Evolutionary conservation across 2,113 vertebrate species (phyloP), one percentile per base, ranked within the genome.

Genomic region (Narcine bancroftii): DNA sequence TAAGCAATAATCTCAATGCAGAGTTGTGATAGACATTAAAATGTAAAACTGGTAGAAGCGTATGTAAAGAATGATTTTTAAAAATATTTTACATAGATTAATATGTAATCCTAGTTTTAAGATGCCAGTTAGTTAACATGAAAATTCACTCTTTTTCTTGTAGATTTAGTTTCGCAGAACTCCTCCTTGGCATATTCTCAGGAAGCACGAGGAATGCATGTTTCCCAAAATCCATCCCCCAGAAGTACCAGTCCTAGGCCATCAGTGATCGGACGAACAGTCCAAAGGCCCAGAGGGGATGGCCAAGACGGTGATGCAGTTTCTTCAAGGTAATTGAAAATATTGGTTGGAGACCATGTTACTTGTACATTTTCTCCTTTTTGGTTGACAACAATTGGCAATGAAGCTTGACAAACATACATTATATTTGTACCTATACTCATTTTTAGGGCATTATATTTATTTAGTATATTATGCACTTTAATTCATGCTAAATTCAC

Each of bases 301-400:
- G 99, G 99, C 56, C 98, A 99, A 93, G 99, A 99, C 0, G 98
- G 98, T 94, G 99, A 99, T 92, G 97, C 96, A 6, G 95, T 93
- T 45, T 98, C 98, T 76, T 97, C 96, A 93, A 99, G 98, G 99
- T 99, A 92, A 95, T 1, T 36, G 42, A 66, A n/a, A 33, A 69
- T 33, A 7, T 69, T 71, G 42, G 39, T 91, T 29, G 24, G 83
- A 17, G 36, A 26, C 63, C 56, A 65, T 89, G 33, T 29, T 83
- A 83, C 26, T 47, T 89, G 33, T 29, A 21, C 1, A 89, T 89
- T 65, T 63, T 39, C n/a, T 42, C 65, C 56, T 3, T 9, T 85
- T 85, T 85, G 42, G 81, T 85, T 1, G 50, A 17, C 33, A 63
- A 60, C 53, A 21, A 36, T 56, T 33, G 47, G 13, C n/a, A n/a